These are phyloP conservation scores for Sminthurides aquaticus DNA, from an alignment of 2,888 invertebrate genomes.

Conservation along the genomic window DNA sequence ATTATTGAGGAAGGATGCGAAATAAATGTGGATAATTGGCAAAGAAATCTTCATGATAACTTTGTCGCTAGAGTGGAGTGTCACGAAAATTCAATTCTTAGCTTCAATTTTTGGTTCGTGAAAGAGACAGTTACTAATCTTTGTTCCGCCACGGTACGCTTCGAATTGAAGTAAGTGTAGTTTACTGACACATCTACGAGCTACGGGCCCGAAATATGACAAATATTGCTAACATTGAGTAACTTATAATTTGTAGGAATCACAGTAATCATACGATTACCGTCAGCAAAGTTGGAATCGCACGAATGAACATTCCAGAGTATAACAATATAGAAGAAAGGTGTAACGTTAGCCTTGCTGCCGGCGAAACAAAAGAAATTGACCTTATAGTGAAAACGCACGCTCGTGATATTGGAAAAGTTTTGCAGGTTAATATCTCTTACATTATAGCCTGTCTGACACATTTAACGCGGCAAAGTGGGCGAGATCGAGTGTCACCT, in stretches of 20 bases:
- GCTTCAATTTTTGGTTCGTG: constrained; percentile 30
- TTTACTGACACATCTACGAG: too few species aligned
- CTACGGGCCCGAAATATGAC: too few species aligned
- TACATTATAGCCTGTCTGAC: neutral
- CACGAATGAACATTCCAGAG: constrained; percentile 33
- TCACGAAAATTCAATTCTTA: constrained; percentile 32
- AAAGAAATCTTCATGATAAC: constrained; percentile 20
- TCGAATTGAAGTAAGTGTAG: constrained; percentile 26
- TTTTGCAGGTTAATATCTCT: constrained; percentile 39
- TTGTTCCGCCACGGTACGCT: constrained; percentile 23
- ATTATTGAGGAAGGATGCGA: constrained; percentile 26
- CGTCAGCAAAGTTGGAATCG: constrained; percentile 30
- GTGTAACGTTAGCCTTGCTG: constrained; percentile 20
- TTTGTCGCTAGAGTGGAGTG: constrained; percentile 35
- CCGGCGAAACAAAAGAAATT: constrained; percentile 26
- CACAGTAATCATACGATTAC: constrained; percentile 25
- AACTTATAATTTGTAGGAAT: constrained; percentile 29
- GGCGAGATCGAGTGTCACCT: too few species aligned
- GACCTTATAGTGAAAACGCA: constrained; percentile 28
- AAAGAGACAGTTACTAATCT: constrained; percentile 23
- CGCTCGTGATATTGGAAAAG: constrained; percentile 33
- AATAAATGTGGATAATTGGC: constrained; percentile 31
- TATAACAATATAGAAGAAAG: constrained; percentile 25
- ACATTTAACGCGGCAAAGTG: neutral
- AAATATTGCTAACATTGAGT: neutral